These are phyloP conservation scores for Helicorthomorpha holstii DNA, from an alignment of 1,140 invertebrate species.

Conservation along the genomic window DNA sequence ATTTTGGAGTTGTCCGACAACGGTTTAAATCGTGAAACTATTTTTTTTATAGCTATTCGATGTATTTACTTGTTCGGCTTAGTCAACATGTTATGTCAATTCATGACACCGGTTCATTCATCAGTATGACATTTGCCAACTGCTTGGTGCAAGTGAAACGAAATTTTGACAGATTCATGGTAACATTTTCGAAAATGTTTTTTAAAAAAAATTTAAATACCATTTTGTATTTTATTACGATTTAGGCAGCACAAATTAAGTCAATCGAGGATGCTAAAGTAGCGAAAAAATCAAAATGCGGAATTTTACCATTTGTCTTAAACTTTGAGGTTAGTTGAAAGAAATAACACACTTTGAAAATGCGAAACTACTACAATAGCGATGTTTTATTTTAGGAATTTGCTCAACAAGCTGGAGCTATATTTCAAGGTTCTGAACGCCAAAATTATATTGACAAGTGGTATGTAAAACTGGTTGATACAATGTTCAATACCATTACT, in stretches of 20 bases:
- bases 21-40: background rate
- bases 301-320: conserved; percentile 75
- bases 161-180: conserved; percentile 84
- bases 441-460: conserved; percentile 92
- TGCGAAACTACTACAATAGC: background rate
- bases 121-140: conserved; percentile 75
- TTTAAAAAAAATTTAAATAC: conserved; percentile 8
- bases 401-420: conserved; percentile 63
- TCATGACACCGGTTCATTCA: conserved; percentile 76
- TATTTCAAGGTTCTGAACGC: conserved; percentile 71
- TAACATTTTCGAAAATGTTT: conserved; percentile 17
- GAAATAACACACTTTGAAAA: conserved; percentile 6
- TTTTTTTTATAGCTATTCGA: conserved; percentile 53
- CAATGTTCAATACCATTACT: conserved; percentile 72
- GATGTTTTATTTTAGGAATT: conserved; percentile 41
- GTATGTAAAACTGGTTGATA: conserved; percentile 64
- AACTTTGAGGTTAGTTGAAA: conserved; percentile 53
- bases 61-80: conserved; percentile 75
- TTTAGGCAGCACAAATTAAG: conserved; percentile 52
- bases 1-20: background rate
- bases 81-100: conserved; percentile 79
- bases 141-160: conserved; percentile 83
- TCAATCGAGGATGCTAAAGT: conserved; percentile 57
- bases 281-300: conserved; percentile 63
- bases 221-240: background rate